A percentile compares a stretch with the other conserved stretches of the same genome.
phyloP scores from a whole-genome alignment of 2,113 vertebrate species.

The Protomyctophum bolini region DNA sequence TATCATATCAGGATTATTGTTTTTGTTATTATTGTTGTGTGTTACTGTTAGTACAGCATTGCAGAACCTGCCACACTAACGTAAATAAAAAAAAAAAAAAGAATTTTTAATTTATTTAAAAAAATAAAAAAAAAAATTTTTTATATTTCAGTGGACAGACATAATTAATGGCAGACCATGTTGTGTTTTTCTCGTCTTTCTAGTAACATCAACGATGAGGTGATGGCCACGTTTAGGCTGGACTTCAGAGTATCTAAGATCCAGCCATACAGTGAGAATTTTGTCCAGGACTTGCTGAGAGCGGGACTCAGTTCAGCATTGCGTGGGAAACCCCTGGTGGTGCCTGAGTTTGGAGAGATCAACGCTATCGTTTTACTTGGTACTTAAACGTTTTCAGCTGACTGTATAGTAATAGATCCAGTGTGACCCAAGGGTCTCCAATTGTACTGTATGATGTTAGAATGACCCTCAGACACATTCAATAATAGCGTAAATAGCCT shows the following conservation, averaged over 20 bases:
- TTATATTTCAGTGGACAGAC: too few relatives aligned
- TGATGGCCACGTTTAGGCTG: slow-evolving; percentile 83
- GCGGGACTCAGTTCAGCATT: slow-evolving; percentile 76
- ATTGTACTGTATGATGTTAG: background rate
- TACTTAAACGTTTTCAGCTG: slow-evolving; percentile 44
- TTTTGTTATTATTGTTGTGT: too few relatives aligned
- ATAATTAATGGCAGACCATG: background rate
- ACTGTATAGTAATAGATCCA: background rate
- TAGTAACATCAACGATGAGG: slow-evolving; percentile 81
- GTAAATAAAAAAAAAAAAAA: too few relatives aligned
- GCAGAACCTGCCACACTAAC: too few relatives aligned
- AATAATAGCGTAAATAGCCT: background rate
- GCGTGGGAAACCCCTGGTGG: slow-evolving; percentile 65
- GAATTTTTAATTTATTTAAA: too few relatives aligned
- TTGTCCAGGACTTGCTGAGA: slow-evolving; percentile 81
- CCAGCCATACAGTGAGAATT: slow-evolving; percentile 71
- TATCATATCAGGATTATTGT: too few relatives aligned
- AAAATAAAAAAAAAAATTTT: too few relatives aligned
- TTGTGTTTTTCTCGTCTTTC: background rate
- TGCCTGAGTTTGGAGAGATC: slow-evolving; percentile 85
- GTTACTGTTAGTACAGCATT: too few relatives aligned
- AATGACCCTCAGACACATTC: background rate
- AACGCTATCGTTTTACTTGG: slow-evolving; percentile 81
- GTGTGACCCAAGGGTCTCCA: background rate
- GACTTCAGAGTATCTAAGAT: slow-evolving; percentile 74